These are phyloP conservation scores for Mya arenaria DNA, from an alignment of 1,140 invertebrate species.

Conservation along the genomic window DNA sequence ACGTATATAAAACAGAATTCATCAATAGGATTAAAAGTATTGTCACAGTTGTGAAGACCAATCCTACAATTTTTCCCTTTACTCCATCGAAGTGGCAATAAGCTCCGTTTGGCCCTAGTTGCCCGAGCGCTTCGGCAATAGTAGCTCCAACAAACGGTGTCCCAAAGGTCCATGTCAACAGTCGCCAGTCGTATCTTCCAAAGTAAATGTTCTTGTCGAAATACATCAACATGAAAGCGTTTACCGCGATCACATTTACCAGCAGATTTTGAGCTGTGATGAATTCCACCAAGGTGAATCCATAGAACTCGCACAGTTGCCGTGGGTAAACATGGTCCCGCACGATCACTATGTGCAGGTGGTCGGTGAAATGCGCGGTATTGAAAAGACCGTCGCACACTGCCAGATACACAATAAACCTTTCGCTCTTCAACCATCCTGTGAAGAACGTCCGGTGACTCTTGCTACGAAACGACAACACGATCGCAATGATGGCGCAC, in stretches of 20 bases:
- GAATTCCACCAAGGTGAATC: background rate
- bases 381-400: constrained; percentile 1
- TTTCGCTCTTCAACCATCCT: constrained; percentile 45
- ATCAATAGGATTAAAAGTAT: constrained; percentile 18
- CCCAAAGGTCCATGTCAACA: background rate
- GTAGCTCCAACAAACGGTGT: background rate
- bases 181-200: background rate
- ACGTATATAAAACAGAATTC: constrained; percentile 36
- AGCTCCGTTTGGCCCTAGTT: constrained; percentile 1
- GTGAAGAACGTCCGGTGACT: constrained; percentile 9
- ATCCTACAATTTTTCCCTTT: constrained; percentile 15
- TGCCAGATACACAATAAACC: background rate
- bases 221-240: background rate
- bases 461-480: constrained; percentile 23
- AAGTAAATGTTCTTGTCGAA: background rate
- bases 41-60: constrained; percentile 34
- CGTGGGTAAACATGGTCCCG: background rate
- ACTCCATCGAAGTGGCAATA: constrained; percentile 47
- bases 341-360: background rate
- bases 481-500: constrained; percentile 14
- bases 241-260: background rate
- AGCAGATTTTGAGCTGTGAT: background rate
- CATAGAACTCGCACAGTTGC: background rate
- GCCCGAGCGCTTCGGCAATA: background rate
- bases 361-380: background rate